Evolutionary conservation across 2,113 vertebrate genomes (phyloP).

Genomic region (Theristicus caerulescens): DNA sequence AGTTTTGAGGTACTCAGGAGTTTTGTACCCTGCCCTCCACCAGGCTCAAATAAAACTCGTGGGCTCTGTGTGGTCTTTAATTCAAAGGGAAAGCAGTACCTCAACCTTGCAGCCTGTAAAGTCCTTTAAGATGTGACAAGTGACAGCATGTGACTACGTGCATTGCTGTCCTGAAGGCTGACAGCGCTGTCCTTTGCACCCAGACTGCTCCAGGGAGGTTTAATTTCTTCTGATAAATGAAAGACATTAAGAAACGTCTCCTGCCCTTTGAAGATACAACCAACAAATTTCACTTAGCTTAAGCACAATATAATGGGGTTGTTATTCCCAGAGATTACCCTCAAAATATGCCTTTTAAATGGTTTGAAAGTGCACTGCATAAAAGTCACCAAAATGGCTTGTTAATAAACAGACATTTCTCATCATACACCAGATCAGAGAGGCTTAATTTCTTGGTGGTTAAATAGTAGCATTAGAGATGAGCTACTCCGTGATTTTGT

Average conservation of each 20-base stretch:
- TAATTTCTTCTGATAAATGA: conserved; percentile 10
- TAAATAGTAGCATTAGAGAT: neutral
- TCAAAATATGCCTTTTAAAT: conserved; percentile 38
- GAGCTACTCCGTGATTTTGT: conserved; percentile 1
- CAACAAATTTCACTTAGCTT: neutral
- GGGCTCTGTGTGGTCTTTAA: neutral
- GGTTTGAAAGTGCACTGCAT: neutral
- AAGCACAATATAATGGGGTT: neutral
- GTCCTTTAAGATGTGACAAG: neutral
- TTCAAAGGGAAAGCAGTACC: neutral
- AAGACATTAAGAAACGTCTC: neutral
- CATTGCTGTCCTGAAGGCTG: neutral
- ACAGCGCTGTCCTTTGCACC: neutral
- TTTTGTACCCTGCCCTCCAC: neutral
- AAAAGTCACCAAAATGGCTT: conserved; percentile 33
- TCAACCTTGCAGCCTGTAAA: neutral
- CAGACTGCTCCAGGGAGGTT: neutral
- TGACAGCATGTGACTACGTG: neutral
- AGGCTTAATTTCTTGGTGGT: neutral
- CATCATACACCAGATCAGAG: neutral
- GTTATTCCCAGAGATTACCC: neutral
- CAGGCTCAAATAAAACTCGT: neutral
- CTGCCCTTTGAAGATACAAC: conserved; percentile 27
- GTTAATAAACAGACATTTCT: conserved; percentile 37
- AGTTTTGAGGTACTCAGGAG: neutral